Percentiles rank a stretch among this genome's conserved stretches.
phyloP scores from a whole-genome alignment of 1,140 invertebrate genomes.

The Sarcophaga bullata region DNA sequence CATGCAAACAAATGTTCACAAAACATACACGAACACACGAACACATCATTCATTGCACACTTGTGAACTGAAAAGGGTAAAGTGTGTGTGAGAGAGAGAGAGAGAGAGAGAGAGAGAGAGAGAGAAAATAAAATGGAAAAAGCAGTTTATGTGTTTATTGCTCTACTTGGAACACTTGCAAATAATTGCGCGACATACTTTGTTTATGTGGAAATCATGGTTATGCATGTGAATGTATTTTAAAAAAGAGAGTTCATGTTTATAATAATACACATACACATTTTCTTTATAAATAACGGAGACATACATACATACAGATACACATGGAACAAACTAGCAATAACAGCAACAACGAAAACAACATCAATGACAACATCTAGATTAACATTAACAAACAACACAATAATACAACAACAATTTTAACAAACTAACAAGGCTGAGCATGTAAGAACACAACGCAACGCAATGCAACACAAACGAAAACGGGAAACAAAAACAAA shows the following conservation, averaged over 20 bases:
- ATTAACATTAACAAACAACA: conserved; percentile 5
- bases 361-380: not conserved
- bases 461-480: not conserved
- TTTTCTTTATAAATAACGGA: not conserved
- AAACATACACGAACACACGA: not conserved
- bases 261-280: not conserved
- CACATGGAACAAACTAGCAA: not conserved
- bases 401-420: not conserved
- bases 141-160: conserved; percentile 36
- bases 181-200: conserved; percentile 64
- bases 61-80: too few species aligned
- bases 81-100: not conserved
- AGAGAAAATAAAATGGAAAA: not conserved
- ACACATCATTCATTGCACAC: too few species aligned
- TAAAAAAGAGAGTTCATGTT: conserved; percentile 26
- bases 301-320: not conserved
- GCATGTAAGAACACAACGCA: not conserved
- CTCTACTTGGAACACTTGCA: conserved; percentile 54
- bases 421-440: conserved; percentile 10
- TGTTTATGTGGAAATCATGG: conserved; percentile 53
- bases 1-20: not conserved
- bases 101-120: not conserved
- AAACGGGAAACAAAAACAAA: not conserved
- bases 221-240: conserved; percentile 37
- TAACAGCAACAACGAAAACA: not conserved